These are phyloP conservation scores for Periphyllus acericola DNA, from an alignment of 2,888 invertebrate genomes.

Conservation along the genomic window DNA sequence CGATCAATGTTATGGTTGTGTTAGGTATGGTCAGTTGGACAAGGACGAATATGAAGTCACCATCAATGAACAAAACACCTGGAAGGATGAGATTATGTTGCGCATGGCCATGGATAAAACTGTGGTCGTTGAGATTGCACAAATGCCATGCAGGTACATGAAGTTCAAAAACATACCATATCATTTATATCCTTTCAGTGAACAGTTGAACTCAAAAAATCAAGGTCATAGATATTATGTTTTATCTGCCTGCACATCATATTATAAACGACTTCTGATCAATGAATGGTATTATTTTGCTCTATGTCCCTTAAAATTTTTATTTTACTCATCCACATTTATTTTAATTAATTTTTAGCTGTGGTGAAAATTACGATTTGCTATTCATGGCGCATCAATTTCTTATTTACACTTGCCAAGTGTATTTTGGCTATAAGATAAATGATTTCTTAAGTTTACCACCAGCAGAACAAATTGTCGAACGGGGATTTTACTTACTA, in stretches of 20 bases:
- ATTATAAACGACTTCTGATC: conserved; percentile 8
- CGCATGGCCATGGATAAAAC: conserved; percentile 15
- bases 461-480: neutral
- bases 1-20: neutral
- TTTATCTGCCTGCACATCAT: neutral
- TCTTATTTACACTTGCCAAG: conserved; percentile 29
- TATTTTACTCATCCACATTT: neutral
- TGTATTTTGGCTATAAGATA: conserved; percentile 46
- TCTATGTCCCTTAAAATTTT: neutral
- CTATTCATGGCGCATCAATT: conserved; percentile 28
- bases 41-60: conserved; percentile 18
- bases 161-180: conserved; percentile 27
- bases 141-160: conserved; percentile 22
- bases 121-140: conserved; percentile 3
- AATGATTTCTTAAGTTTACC: conserved; percentile 31
- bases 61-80: conserved; percentile 36
- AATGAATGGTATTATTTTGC: neutral
- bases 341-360: conserved; percentile 25
- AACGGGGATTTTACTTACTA: conserved; percentile 36
- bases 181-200: conserved; percentile 41
- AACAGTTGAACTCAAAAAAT: conserved; percentile 17
- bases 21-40: conserved; percentile 18
- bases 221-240: conserved; percentile 42
- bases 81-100: conserved; percentile 27
- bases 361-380: neutral